A percentile compares a stretch with the other conserved stretches of the same genome.
phyloP scores from a whole-genome alignment of 2,797 vertebrate genomes.

The Pyrocephalus nanus region DNA sequence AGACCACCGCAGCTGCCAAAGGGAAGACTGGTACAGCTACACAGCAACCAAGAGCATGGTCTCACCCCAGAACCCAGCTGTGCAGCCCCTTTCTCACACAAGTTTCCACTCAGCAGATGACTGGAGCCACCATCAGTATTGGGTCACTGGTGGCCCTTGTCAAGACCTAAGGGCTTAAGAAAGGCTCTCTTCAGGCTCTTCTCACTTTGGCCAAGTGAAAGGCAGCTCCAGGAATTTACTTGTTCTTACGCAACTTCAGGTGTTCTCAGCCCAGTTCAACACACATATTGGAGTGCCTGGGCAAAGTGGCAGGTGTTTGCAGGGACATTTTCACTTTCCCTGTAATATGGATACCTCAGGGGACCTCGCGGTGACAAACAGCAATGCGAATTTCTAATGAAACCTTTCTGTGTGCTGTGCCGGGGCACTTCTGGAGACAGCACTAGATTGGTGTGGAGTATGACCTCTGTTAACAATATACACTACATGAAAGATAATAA shows the following conservation, averaged over 20 bases:
- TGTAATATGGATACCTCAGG: background rate
- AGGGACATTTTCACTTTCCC: background rate
- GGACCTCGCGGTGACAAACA: background rate
- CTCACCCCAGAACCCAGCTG: background rate
- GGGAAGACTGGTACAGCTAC: background rate
- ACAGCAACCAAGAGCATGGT: background rate
- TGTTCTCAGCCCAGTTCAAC: background rate
- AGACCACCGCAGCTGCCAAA: background rate
- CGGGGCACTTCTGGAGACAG: background rate
- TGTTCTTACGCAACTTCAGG: background rate
- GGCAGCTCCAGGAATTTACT: background rate
- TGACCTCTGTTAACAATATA: slow-evolving; percentile 16
- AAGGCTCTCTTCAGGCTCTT: background rate
- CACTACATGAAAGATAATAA: slow-evolving; percentile 37
- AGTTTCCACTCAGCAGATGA: background rate
- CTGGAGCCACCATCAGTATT: background rate
- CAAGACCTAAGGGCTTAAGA: background rate
- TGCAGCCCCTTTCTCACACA: background rate
- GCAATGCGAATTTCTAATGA: background rate
- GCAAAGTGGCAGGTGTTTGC: background rate
- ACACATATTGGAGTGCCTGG: background rate
- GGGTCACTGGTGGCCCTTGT: background rate
- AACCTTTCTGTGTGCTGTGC: background rate
- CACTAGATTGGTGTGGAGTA: background rate
- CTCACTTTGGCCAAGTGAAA: background rate